A percentile compares a stretch with the other conserved stretches of the same genome.
Evolutionary conservation across 1,140 invertebrate species (phyloP).

Genomic region (Lordiphosa collinella): DNA sequence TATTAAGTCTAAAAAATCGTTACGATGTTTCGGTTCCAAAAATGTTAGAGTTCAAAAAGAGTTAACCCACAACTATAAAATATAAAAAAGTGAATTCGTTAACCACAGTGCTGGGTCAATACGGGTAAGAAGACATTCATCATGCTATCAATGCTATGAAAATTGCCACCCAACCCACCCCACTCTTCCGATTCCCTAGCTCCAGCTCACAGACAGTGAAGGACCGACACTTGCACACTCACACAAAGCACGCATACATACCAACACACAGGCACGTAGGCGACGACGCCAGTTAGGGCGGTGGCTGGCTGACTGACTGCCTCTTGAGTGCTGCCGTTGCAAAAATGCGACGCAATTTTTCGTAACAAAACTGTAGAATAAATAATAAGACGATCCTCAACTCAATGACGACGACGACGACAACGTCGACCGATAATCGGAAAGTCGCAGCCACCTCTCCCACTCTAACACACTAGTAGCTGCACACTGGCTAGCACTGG

Average conservation of each 20-base stretch:
- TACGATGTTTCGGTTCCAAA: too few relatives aligned
- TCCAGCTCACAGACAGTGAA: slow-evolving; percentile 8
- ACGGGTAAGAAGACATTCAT: too few relatives aligned
- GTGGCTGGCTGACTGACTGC: slow-evolving; percentile 49
- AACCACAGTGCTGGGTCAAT: too few relatives aligned
- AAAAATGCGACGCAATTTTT: slow-evolving; percentile 63
- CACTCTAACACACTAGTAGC: background rate
- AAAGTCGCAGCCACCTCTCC: slow-evolving; percentile 1
- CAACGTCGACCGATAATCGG: slow-evolving; percentile 25
- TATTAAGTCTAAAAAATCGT: too few relatives aligned
- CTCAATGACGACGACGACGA: slow-evolving; percentile 1
- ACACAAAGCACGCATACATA: slow-evolving; percentile 31
- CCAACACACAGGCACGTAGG: slow-evolving; percentile 52
- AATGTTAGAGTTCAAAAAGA: too few relatives aligned
- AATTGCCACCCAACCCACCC: too few relatives aligned
- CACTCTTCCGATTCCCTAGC: too few relatives aligned
- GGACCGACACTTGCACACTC: slow-evolving; percentile 20
- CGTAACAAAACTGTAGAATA: slow-evolving; percentile 46
- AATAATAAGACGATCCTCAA: slow-evolving; percentile 42
- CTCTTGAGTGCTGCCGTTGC: slow-evolving; percentile 23
- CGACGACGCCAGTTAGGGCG: slow-evolving; percentile 67
- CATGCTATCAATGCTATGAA: too few relatives aligned
- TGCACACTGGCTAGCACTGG: background rate
- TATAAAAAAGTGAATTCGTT: too few relatives aligned
- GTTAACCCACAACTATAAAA: too few relatives aligned